These are phyloP conservation scores for Alloplasta piceator DNA, from an alignment of 2,888 invertebrate genomes.

Conservation along the genomic window DNA sequence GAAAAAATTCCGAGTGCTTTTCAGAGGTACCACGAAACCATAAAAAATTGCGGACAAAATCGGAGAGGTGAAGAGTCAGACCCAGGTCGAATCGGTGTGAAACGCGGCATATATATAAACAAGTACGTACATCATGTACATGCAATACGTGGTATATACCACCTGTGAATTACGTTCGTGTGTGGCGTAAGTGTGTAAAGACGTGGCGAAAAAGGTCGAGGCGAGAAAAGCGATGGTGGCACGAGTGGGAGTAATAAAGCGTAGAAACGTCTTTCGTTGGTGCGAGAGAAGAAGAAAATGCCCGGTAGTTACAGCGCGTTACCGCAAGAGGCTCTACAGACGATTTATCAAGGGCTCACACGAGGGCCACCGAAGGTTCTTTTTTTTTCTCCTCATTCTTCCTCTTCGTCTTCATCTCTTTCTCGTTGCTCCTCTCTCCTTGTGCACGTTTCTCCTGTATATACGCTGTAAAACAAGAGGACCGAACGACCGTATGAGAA, in stretches of 20 bases:
- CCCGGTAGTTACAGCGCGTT: constrained; percentile 51
- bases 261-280: constrained; percentile 56
- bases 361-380: constrained; percentile 52
- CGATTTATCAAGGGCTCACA: constrained; percentile 67
- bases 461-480: constrained; percentile 7
- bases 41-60: no score
- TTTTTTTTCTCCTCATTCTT: constrained; percentile 33
- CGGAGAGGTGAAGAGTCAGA: no score
- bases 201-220: constrained; percentile 30
- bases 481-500: constrained; percentile 16
- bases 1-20: no score
- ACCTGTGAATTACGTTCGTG: not conserved
- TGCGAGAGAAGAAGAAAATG: constrained; percentile 61
- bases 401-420: not conserved
- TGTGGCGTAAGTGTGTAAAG: constrained; percentile 6
- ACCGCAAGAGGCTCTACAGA: constrained; percentile 43
- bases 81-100: no score
- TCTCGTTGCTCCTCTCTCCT: constrained; percentile 11
- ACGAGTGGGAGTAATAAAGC: constrained; percentile 65
- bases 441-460: constrained; percentile 31
- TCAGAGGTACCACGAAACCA: no score
- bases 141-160: constrained; percentile 25
- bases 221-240: constrained; percentile 50
- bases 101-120: not conserved
- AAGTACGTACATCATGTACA: constrained; percentile 25